A percentile compares a stretch with the other conserved stretches of the same genome.
phyloP scores from a whole-genome alignment of 2,113 vertebrate genomes.

The Fukomys damarensis region DNA sequence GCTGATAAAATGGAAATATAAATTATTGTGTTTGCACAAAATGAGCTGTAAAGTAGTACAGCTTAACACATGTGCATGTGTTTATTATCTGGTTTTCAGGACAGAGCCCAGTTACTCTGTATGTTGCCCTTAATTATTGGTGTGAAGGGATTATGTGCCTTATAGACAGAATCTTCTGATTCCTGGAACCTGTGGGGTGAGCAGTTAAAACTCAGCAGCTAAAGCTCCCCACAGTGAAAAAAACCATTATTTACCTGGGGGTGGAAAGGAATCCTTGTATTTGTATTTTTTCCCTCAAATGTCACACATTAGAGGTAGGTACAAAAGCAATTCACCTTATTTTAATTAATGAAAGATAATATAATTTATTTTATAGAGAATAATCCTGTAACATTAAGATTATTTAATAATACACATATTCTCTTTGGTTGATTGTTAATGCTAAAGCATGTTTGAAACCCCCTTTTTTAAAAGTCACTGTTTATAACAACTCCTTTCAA shows the following conservation, averaged over 20 bases:
- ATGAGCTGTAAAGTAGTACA: constrained; percentile 89
- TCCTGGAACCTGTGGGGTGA: constrained; percentile 80
- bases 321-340: constrained; percentile 78
- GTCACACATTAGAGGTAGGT: constrained; percentile 54
- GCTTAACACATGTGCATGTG: constrained; percentile 90
- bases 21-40: constrained; percentile 88
- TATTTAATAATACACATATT: constrained; percentile 72
- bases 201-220: constrained; percentile 79
- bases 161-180: constrained; percentile 84
- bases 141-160: constrained; percentile 87
- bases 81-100: constrained; percentile 90
- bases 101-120: constrained; percentile 85
- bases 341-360: constrained; percentile 78
- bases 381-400: constrained; percentile 70
- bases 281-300: constrained; percentile 70
- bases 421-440: background rate
- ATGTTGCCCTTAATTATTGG: constrained; percentile 89
- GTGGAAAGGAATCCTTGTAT: constrained; percentile 60
- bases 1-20: constrained; percentile 88
- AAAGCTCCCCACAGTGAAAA: constrained; percentile 67
- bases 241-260: constrained; percentile 56
- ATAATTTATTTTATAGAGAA: constrained; percentile 76
- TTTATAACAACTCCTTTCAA: constrained; percentile 51
- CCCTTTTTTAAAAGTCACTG: constrained; percentile 45
- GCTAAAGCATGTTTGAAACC: constrained; percentile 32